Conservation (phyloP, 2,888 invertebrate species). For the Ormyrus labotus region DNA sequence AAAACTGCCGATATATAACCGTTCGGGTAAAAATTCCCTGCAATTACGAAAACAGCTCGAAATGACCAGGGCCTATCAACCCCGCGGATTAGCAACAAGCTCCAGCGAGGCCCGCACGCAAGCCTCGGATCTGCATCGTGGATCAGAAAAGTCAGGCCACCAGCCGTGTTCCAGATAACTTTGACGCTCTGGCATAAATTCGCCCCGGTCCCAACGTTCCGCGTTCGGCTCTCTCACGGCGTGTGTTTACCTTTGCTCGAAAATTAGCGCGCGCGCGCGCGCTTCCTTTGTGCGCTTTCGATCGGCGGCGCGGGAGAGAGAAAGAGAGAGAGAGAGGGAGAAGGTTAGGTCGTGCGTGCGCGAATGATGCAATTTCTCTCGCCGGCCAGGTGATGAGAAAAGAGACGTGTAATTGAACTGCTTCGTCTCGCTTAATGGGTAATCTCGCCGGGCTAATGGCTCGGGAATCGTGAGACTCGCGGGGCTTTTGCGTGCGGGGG, state of each 20-base stretch:
- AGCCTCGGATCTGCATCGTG: slow-evolving; percentile 53
- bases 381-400: slow-evolving; percentile 19
- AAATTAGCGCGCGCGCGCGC: background rate
- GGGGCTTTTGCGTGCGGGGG: background rate
- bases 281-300: background rate
- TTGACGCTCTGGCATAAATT: slow-evolving; percentile 70
- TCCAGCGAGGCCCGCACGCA: slow-evolving; percentile 25
- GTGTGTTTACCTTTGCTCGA: background rate
- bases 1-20: too few species aligned
- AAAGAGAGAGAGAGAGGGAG: background rate
- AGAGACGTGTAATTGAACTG: slow-evolving; percentile 42
- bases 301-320: background rate
- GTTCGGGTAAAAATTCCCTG: too few species aligned
- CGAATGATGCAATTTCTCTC: slow-evolving; percentile 31
- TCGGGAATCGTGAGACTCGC: background rate
- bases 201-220: slow-evolving; percentile 67
- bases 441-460: slow-evolving; percentile 16
- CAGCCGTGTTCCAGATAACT: slow-evolving; percentile 66
- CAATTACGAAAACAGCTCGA: slow-evolving; percentile 46
- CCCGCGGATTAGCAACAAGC: slow-evolving; percentile 57
- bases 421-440: slow-evolving; percentile 25
- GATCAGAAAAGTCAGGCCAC: slow-evolving; percentile 20
- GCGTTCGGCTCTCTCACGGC: slow-evolving; percentile 1
- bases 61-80: slow-evolving; percentile 72
- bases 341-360: slow-evolving; percentile 8